A percentile compares a stretch with the other conserved stretches of the same genome.
Evolutionary conservation across 2,797 vertebrate genomes (phyloP).

Genomic region (Siniperca obscura): DNA sequence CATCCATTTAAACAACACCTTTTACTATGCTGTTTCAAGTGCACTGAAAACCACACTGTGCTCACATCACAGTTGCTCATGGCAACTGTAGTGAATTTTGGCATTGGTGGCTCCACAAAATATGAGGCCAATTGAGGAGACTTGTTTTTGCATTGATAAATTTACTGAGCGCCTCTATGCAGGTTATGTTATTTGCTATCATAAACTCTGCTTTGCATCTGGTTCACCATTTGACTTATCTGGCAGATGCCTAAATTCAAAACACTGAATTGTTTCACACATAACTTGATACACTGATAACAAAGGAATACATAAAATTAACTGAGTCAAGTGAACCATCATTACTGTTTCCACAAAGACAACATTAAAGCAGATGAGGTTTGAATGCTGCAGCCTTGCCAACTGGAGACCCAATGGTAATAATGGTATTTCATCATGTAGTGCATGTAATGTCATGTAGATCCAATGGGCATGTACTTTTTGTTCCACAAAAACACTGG

Average conservation of each 20-base stretch:
- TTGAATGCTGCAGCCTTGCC: constrained; percentile 4
- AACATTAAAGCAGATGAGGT: constrained; percentile 29
- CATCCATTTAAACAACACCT: neutral
- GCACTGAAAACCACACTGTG: neutral
- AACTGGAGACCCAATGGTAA: constrained; percentile 1
- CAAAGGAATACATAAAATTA: constrained; percentile 5
- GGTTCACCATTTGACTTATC: constrained; percentile 13
- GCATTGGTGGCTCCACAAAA: neutral
- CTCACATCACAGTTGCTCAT: neutral
- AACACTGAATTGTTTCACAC: constrained; percentile 1
- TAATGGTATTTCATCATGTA: constrained; percentile 15
- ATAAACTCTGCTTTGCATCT: constrained; percentile 5
- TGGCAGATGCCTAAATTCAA: neutral
- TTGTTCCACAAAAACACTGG: constrained; percentile 5
- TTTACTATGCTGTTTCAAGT: neutral
- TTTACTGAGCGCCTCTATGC: neutral
- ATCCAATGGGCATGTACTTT: neutral
- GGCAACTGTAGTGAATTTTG: neutral
- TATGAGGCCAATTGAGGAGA: neutral
- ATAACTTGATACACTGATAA: constrained; percentile 2
- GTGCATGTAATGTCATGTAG: constrained; percentile 8
- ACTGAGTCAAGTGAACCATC: constrained; percentile 23
- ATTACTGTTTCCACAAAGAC: constrained; percentile 15
- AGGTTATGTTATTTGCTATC: neutral
- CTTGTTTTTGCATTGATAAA: neutral